These are phyloP conservation scores for Erithacus rubecula DNA, from an alignment of 2,797 vertebrate species.

Conservation along the genomic window DNA sequence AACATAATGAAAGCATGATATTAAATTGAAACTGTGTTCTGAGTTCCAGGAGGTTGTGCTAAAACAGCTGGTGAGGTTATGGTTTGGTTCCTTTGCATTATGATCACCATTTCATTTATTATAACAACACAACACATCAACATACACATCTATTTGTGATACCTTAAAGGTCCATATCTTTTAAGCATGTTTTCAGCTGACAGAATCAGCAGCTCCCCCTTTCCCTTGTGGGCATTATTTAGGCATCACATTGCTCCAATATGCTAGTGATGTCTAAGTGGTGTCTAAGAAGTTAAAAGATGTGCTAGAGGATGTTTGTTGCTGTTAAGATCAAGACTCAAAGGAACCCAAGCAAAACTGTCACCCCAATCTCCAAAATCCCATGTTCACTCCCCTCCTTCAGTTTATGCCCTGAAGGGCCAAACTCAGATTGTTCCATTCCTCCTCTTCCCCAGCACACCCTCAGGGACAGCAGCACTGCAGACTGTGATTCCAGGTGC, in stretches of 20 bases:
- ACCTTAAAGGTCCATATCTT: not conserved
- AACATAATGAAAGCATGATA: not conserved
- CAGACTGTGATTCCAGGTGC: not conserved
- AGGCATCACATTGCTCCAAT: not conserved
- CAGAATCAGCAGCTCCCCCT: not conserved
- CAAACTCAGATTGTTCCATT: not conserved
- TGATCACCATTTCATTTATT: not conserved
- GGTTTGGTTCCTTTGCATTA: not conserved
- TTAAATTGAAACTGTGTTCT: not conserved
- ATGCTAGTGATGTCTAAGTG: not conserved
- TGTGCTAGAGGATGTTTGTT: not conserved
- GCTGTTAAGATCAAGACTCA: not conserved
- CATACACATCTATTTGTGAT: not conserved
- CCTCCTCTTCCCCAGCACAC: not conserved
- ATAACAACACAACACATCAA: not conserved
- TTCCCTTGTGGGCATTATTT: not conserved
- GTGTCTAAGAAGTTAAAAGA: not conserved
- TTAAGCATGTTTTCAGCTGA: not conserved
- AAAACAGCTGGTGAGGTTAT: not conserved
- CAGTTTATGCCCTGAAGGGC: not conserved
- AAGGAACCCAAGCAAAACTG: not conserved
- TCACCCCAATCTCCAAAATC: rapidly evolving
- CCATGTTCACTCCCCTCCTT: not conserved
- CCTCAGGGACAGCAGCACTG: not conserved
- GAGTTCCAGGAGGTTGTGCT: not conserved